Base-by-base conservation (phyloP, 2,888 invertebrate species). In the Mylabris sibirica region DNA sequence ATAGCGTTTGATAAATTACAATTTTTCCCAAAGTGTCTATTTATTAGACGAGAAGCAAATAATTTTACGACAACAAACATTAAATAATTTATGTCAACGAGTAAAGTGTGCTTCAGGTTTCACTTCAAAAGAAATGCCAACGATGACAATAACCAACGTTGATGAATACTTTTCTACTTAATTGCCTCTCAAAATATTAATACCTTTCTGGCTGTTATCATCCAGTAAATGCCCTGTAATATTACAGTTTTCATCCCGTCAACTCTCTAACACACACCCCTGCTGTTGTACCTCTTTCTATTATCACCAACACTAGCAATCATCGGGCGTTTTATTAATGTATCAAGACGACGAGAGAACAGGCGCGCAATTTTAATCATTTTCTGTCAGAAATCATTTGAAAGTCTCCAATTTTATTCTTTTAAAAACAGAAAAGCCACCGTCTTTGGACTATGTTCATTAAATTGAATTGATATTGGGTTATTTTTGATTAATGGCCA, bases 161-260 rank as follows among this genome's bases (percentile, higher is more conserved):
- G 49, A 14, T 6, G 57, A 26, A 26, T 60, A 59, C 66, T 66
- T 66, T 63, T 65, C 69, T 44, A 62, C 59, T 63, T 69, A 69
- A 69, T 69, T 69, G 69, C 66, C 68, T 69, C 66, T 69, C 66
- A 66, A 63, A 69, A 66, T 66, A 69, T 69, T 69, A 68, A 69
- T 69, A 66, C 66, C 66, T 69, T 69, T 69, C 63, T 60, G 66
- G 35, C 53, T 63, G 38, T 65, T 63, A 68, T 68, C 65, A 65
- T 68, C 68, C 59, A 60, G 65, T 68, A 68, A 65, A 68, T 38
- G 68, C 62, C 57, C 59, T 60, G 61, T 61, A 61, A 68, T 65
- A 63, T 63, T 62, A 63, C 62, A 44, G 38, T 68, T 66, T 63
- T 66, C 69, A 66, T 69, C 60, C 63, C 69, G 53, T 62, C 65